Evolutionary conservation across 2,888 invertebrate species (phyloP).

Genomic region (Caenorhabditis wallacei): DNA sequence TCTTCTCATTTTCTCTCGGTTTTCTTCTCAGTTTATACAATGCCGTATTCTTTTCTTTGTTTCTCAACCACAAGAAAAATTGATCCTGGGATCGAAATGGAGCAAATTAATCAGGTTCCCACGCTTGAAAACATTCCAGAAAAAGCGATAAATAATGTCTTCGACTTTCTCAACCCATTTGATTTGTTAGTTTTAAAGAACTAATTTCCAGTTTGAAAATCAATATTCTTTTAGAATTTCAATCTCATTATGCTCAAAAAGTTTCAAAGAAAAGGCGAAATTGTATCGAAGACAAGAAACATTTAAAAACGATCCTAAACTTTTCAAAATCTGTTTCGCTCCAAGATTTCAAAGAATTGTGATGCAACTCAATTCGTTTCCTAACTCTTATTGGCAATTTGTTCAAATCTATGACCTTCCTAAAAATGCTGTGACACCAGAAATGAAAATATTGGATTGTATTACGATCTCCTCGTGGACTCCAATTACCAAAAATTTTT

Average conservation of each 20-base stretch:
- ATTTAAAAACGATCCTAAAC: neutral
- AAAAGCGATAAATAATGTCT: neutral
- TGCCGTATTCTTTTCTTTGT: neutral
- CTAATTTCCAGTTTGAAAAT: neutral
- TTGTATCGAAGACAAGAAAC: neutral
- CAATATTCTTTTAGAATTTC: constrained; percentile 6
- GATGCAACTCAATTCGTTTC: neutral
- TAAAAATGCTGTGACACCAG: neutral
- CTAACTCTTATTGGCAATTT: neutral
- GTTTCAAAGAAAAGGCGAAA: neutral
- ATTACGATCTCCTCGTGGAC: neutral
- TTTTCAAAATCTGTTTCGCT: constrained; percentile 4
- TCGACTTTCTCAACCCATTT: neutral
- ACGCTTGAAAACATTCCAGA: neutral
- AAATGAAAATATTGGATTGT: neutral
- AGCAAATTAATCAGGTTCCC: neutral
- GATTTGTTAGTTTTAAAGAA: neutral
- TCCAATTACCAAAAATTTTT: neutral
- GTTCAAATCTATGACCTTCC: neutral
- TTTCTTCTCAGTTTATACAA: neutral
- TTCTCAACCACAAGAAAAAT: neutral
- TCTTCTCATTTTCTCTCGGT: neutral
- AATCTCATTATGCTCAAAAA: neutral
- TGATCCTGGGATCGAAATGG: neutral
- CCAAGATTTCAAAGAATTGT: neutral